These are phyloP conservation scores for Limnodromus scolopaceus DNA, from an alignment of 2,797 vertebrate genomes.

Conservation along the genomic window DNA sequence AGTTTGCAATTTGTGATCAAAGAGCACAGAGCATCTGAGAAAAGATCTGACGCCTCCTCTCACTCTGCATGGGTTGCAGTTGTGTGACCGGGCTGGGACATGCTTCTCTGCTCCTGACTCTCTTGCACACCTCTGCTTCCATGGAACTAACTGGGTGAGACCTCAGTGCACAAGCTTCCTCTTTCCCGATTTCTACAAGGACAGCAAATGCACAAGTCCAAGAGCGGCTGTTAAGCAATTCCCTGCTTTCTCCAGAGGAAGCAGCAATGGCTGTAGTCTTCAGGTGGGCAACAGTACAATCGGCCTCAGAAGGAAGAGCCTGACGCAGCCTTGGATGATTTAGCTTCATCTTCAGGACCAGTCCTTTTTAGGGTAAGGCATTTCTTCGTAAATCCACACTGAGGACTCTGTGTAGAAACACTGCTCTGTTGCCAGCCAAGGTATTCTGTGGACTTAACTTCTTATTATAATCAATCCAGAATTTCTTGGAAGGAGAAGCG, in stretches of 20 bases:
- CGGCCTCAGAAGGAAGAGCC: not conserved
- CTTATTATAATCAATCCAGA: not conserved
- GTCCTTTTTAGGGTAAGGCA: not conserved
- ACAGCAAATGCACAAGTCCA: rapidly evolving
- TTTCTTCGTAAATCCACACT: not conserved
- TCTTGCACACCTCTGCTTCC: not conserved
- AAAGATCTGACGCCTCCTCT: not conserved
- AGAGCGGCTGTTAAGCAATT: not conserved
- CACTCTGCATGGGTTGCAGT: rapidly evolving
- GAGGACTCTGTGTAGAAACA: not conserved
- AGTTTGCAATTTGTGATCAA: not conserved
- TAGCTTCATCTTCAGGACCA: not conserved
- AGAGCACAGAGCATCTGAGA: not conserved
- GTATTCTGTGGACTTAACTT: not conserved
- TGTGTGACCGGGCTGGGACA: rapidly evolving
- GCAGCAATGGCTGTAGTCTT: not conserved
- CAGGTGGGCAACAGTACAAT: not conserved
- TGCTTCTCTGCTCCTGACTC: not conserved
- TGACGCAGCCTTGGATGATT: not conserved
- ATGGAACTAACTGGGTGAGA: not conserved
- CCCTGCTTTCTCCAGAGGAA: not conserved
- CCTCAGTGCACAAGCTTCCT: not conserved
- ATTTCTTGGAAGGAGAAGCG: constrained; percentile 8
- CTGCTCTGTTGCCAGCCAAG: not conserved
- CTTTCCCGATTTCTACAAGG: not conserved